Base-by-base conservation (phyloP, 2,888 invertebrate species). In the Arrhopalites spinosus region DNA sequence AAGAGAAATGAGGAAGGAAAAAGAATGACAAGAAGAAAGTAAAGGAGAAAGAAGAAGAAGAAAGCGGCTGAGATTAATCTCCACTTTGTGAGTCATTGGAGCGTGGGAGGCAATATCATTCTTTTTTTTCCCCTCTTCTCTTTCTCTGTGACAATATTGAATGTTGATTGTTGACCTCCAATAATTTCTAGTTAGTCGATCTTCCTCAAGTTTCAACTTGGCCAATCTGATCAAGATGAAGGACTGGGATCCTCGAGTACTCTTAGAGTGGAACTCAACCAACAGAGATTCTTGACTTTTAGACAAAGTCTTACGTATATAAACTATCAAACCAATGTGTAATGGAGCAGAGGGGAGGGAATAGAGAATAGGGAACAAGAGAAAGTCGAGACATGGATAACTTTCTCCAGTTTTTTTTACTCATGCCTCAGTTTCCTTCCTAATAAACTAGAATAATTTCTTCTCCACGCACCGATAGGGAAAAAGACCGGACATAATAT, bases 111-210 rank as follows among this genome's bases (percentile, higher is more conserved):
- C 36, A 36, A 36, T 36, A 36, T 36, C 36, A 36, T 7, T 7
- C 36, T 36, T 11, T 36, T 36, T 11, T 36, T 11, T 36, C 36
- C 11, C 23, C 3, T 11, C 15, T 27, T 27, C 59, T 59, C 25
- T 25, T n/a, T n/a, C n/a, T 59, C 59, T 59, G 59, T 59, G 59
- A 59, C 59, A 23, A 59, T 59, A 59, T 59, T 59, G 27, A 59
- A 53, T 53, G 53, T 23, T 53, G 20, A 53, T 20, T 59, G 59
- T 59, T 59, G 59, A 59, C 59, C 59, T 59, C 59, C 59, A 59
- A 59, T 59, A 59, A 59, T 59, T 59, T 59, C 25, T 15, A 59
- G 59, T 27, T 59, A 13, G 20, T 59, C 59, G 13, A 25, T 59
- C 23, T 15, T 25, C 15, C 59, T 17, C 47, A 1, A 47, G 47